Base-by-base conservation (phyloP, 2,797 vertebrate genomes). In the Sciaenops ocellatus region DNA sequence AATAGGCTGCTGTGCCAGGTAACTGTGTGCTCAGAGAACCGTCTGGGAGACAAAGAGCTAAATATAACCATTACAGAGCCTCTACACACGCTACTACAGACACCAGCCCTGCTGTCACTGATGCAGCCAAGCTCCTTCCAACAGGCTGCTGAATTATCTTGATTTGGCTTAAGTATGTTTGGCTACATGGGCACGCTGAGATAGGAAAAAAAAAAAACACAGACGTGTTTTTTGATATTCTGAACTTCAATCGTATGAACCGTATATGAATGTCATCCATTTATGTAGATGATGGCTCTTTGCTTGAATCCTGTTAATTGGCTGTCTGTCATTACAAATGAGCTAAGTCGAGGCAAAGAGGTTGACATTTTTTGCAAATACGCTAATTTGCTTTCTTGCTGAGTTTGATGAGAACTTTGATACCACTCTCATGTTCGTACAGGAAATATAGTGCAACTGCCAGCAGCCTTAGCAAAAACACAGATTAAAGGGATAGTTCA, bases 11-110 rank as follows among this genome's bases (percentile, higher is more conserved):
- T 63, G 73, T 78, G 69, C 71, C 84, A 82, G 80, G 68, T 66
- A 55, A 87, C 83, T 79, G 83, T 87, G 76, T 79, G 80, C 85
- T 89, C 80, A 74, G 70, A 78, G 85, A 83, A 78, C 74, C 72
- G 79, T 90, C 92, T 92, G 90, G 82, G 86, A 92, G 73, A 91
- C 74, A 86, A 87, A 77, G 54, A 81, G 88, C 89, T 93, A 94
- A 93, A 93, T 93, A 93, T 91, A 92, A 90, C 83, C 80, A 77
- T 83, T 78, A 82, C 69, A 74, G 80, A 85, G 86, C 60, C 77
- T 86, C 66, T 69, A 78, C 78, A 84, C 85, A 87, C 78, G 78
- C 81, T 83, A 63, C 79, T 84, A 74, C 89, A 85, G 76, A 80
- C 82, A 85, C 56, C 73, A 71, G 76, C 68, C 80, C 86, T 67